A percentile compares a stretch with the other conserved stretches of the same genome.
These are phyloP conservation scores for Sinopyrophorus schimmeli DNA, from an alignment of 2,888 invertebrate genomes.

Conservation along the genomic window DNA sequence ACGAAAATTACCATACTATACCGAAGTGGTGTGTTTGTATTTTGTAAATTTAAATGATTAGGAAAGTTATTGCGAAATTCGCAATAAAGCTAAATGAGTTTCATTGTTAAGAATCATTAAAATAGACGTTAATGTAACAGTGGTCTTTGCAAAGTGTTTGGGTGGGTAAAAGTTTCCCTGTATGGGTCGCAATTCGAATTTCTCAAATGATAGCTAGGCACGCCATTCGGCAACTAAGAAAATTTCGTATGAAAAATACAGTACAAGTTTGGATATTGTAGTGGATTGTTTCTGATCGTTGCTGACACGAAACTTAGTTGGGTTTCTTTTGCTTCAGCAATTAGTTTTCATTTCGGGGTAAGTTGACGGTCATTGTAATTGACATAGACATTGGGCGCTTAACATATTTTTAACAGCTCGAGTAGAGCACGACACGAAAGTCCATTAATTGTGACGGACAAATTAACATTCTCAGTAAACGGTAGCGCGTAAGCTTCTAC, in stretches of 20 bases:
- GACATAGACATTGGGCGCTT: constrained; percentile 25
- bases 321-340: constrained; percentile 20
- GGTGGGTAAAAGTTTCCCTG: constrained; percentile 26
- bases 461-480: constrained; percentile 24
- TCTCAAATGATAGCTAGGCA: constrained; percentile 41
- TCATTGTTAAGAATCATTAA: constrained; percentile 21
- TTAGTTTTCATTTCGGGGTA: constrained; percentile 27
- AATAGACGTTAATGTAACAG: constrained; percentile 14
- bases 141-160: constrained; percentile 21
- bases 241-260: constrained; percentile 19
- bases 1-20: no score
- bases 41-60: no score
- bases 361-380: constrained; percentile 20
- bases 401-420: constrained; percentile 27
- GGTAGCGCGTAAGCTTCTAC: constrained; percentile 8
- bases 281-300: constrained; percentile 19
- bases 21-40: no score
- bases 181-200: constrained; percentile 33
- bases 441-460: constrained; percentile 26
- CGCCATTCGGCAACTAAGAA: constrained; percentile 37
- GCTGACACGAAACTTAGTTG: constrained; percentile 21
- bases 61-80: no score
- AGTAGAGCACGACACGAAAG: constrained; percentile 24
- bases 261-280: constrained; percentile 28
- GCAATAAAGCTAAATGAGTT: no score